Percentiles rank a stretch among this genome's conserved stretches.
Conservation (phyloP, 2,888 invertebrate species). For the Clostera curtula region DNA sequence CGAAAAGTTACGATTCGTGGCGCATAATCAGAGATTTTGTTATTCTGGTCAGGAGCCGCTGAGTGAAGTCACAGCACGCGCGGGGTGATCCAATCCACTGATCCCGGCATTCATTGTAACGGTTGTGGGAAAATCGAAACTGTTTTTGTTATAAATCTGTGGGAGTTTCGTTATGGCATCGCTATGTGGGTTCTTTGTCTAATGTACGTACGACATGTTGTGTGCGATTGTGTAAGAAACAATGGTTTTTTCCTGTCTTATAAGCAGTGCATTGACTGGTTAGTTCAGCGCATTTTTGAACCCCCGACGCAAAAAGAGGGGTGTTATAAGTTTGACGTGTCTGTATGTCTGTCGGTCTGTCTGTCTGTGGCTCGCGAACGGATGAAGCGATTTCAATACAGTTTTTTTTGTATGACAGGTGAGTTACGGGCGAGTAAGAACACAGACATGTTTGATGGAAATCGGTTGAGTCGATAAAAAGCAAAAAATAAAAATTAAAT, state of each 20-base stretch:
- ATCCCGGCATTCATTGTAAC: slow-evolving; percentile 54
- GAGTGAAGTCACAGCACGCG: slow-evolving; percentile 44
- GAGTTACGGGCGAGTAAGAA: no score
- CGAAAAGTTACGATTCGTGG: slow-evolving; percentile 1
- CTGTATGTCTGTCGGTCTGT: no score
- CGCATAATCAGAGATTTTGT: slow-evolving; percentile 23
- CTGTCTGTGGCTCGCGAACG: no score
- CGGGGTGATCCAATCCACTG: slow-evolving; percentile 57
- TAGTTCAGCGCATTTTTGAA: no score
- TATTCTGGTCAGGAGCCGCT: slow-evolving; percentile 31
- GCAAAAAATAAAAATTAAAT: no score
- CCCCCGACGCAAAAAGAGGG: no score
- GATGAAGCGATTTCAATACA: no score
- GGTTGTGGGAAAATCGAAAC: slow-evolving; percentile 69
- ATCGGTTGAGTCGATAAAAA: no score
- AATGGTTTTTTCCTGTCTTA: slow-evolving; percentile 14
- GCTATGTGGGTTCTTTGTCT: slow-evolving; percentile 38
- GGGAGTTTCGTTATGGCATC: slow-evolving; percentile 65
- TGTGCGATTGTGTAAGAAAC: slow-evolving; percentile 16
- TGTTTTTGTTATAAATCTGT: slow-evolving; percentile 67
- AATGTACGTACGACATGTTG: slow-evolving; percentile 16
- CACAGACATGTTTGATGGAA: no score
- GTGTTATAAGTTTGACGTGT: no score
- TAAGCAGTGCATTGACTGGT: no score
- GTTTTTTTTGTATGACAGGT: no score